Conservation (phyloP, 2,888 invertebrate genomes). For the Agapostemon virescens region DNA sequence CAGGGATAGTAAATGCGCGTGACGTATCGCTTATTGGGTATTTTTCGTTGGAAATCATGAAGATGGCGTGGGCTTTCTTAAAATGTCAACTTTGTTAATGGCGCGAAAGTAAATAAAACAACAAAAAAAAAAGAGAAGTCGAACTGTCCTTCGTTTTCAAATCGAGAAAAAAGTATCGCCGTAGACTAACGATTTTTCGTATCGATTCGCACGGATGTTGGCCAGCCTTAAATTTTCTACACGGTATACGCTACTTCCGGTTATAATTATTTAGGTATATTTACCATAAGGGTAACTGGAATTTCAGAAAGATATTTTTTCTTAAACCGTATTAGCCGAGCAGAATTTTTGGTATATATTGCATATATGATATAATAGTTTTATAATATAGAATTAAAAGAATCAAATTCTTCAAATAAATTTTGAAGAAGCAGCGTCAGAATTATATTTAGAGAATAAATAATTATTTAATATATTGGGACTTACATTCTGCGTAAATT, state of each 20-base stretch:
- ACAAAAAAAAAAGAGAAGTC: too few relatives aligned
- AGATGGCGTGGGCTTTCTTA: not conserved
- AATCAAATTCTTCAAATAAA: too few relatives aligned
- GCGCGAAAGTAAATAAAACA: too few relatives aligned
- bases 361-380: too few relatives aligned
- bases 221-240: slow-evolving; percentile 9
- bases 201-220: not conserved
- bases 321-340: not conserved
- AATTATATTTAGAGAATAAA: not conserved
- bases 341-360: too few relatives aligned
- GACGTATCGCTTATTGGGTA: not conserved
- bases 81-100: not conserved
- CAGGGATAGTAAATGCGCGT: slow-evolving; percentile 30
- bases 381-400: too few relatives aligned
- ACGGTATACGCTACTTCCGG: not conserved
- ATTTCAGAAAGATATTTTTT: not conserved
- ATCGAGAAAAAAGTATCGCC: not conserved
- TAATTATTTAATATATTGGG: not conserved
- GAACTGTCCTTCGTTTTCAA: not conserved
- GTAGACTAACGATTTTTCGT: slow-evolving; percentile 3
- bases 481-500: slow-evolving; percentile 32
- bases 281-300: not conserved
- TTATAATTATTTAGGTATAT: not conserved
- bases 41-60: slow-evolving; percentile 7
- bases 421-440: not conserved